Percentiles rank a stretch among this genome's conserved stretches.
phyloP scores from a whole-genome alignment of 1,140 invertebrate genomes.

The Camponotus vicinus region DNA sequence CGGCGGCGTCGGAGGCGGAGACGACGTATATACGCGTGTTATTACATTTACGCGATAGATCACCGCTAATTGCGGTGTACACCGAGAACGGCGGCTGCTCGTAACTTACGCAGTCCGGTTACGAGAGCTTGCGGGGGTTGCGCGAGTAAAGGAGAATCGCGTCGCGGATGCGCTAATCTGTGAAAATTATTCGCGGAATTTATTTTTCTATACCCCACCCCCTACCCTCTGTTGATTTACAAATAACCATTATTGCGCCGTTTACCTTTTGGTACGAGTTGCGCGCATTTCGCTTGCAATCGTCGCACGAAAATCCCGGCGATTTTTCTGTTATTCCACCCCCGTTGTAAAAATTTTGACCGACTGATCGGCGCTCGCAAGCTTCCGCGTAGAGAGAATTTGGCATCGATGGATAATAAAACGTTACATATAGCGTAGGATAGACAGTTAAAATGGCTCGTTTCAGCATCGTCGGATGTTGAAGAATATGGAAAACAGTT shows the following conservation, averaged over 20 bases:
- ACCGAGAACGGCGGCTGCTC: slow-evolving; percentile 79
- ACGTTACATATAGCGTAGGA: slow-evolving; percentile 10
- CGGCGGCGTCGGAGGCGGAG: slow-evolving; percentile 75
- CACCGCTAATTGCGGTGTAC: slow-evolving; percentile 82
- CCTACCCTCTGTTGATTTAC: slow-evolving; percentile 12
- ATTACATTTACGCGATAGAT: slow-evolving; percentile 83
- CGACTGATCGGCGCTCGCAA: slow-evolving; percentile 74
- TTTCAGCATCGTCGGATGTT: slow-evolving; percentile 42
- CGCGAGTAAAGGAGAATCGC: slow-evolving; percentile 39
- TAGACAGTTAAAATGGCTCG: slow-evolving; percentile 27
- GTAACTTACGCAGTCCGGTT: slow-evolving; percentile 78
- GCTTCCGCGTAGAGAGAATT: slow-evolving; percentile 66
- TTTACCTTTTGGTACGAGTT: slow-evolving; percentile 5
- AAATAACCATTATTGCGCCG: slow-evolving; percentile 16
- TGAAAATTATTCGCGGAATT: slow-evolving; percentile 77
- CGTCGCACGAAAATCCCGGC: slow-evolving; percentile 19
- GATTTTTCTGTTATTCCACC: slow-evolving; percentile 24
- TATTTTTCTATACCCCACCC: slow-evolving; percentile 46
- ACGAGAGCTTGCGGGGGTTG: slow-evolving; percentile 49
- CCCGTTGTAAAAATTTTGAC: slow-evolving; percentile 65
- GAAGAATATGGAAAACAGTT: not conserved
- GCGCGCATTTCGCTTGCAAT: slow-evolving; percentile 53
- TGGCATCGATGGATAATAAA: slow-evolving; percentile 52
- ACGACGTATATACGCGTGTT: slow-evolving; percentile 73
- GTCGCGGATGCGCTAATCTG: slow-evolving; percentile 75